A percentile compares a stretch with the other conserved stretches of the same genome.
phyloP scores from a whole-genome alignment of 2,113 vertebrate species.

The Bagarius yarrelli region DNA sequence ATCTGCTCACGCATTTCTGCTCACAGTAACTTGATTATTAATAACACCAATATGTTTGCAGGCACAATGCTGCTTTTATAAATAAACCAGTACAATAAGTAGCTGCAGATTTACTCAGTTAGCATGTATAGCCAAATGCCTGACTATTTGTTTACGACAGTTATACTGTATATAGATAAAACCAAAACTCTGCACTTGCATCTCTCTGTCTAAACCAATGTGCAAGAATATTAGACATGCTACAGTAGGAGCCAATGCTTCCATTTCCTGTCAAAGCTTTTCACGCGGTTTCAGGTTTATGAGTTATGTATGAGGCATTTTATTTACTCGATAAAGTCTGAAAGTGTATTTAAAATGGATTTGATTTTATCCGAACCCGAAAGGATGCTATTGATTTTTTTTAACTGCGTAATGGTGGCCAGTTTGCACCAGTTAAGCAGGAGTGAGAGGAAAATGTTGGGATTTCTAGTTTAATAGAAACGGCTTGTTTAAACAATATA shows the following conservation, averaged over 20 bases:
- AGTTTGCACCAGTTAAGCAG: slow-evolving; percentile 10
- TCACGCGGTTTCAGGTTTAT: slow-evolving; percentile 16
- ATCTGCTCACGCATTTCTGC: neutral
- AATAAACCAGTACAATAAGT: neutral
- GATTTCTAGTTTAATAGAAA: neutral
- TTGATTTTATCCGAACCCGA: slow-evolving; percentile 33
- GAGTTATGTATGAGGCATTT: slow-evolving; percentile 19
- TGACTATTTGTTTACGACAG: neutral
- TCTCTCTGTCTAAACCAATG: neutral
- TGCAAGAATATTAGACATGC: slow-evolving; percentile 7
- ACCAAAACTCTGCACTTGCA: neutral
- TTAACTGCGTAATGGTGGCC: neutral
- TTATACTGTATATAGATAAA: no score
- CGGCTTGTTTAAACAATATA: slow-evolving; percentile 1
- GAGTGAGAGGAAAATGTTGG: neutral
- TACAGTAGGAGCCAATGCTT: neutral
- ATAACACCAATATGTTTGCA: neutral
- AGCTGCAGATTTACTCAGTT: no score
- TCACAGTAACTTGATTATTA: neutral
- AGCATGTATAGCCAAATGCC: neutral
- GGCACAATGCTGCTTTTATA: neutral
- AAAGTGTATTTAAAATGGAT: slow-evolving; percentile 34
- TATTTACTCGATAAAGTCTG: slow-evolving; percentile 43
- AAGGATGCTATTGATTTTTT: slow-evolving; percentile 38
- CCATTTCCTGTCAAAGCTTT: slow-evolving; percentile 4